Percentiles rank a stretch among this genome's conserved stretches.
Evolutionary conservation across 2,113 vertebrate species (phyloP).

Genomic region (Cyrtonyx montezumae): DNA sequence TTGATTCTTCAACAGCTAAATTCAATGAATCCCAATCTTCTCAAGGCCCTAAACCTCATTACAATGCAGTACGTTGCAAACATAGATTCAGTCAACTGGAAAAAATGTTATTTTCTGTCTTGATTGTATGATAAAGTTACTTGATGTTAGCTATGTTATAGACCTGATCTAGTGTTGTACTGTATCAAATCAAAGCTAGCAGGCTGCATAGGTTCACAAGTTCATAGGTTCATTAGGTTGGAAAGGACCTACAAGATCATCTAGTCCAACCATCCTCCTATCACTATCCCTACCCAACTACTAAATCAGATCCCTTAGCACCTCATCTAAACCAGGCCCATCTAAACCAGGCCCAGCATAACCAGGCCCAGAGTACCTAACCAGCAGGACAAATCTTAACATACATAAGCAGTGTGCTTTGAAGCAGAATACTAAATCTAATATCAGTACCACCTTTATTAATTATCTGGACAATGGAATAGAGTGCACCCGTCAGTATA

Average conservation of each 20-base stretch:
- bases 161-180: not conserved
- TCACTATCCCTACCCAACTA: no score
- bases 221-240: no score
- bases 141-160: not conserved
- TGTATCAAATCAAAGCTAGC: not conserved
- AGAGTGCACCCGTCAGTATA: not conserved
- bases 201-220: no score
- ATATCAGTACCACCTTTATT: not conserved
- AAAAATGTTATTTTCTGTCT: not conserved
- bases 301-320: no score
- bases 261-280: no score
- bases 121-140: not conserved
- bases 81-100: not conserved
- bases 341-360: no score
- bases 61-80: not conserved
- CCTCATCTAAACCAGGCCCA: no score
- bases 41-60: not conserved
- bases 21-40: not conserved
- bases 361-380: no score
- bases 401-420: not conserved
- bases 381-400: not conserved
- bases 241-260: no score
- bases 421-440: not conserved
- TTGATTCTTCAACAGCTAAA: not conserved
- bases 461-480: not conserved